These are phyloP conservation scores for Limenitis arthemis DNA, from an alignment of 2,888 invertebrate genomes.

Conservation along the genomic window DNA sequence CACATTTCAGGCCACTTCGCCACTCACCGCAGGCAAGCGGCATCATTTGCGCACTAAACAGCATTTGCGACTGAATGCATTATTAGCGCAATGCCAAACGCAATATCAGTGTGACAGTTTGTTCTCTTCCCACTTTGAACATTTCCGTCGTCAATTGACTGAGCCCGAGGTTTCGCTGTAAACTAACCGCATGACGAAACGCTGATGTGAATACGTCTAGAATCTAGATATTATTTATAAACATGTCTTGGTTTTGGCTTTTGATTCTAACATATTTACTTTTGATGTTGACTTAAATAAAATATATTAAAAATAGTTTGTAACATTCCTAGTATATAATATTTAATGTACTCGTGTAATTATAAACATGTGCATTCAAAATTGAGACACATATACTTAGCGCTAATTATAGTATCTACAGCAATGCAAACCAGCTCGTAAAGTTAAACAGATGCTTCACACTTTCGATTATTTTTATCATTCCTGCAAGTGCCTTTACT, in stretches of 20 bases:
- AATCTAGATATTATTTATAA: conserved; percentile 6
- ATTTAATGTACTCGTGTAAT: background rate
- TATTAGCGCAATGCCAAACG: conserved; percentile 20
- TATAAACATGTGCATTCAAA: background rate
- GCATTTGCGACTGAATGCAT: conserved; percentile 67
- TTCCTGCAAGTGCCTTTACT: conserved; percentile 12
- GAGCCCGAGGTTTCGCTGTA: conserved; percentile 54
- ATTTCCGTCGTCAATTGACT: conserved; percentile 52
- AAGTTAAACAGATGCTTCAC: conserved; percentile 31
- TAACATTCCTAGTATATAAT: too few relatives aligned
- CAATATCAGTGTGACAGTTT: conserved; percentile 31
- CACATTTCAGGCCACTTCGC: conserved; percentile 92
- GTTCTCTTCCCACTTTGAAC: conserved; percentile 48
- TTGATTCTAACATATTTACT: conserved; percentile 5
- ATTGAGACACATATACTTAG: conserved; percentile 8
- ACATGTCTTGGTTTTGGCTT: conserved; percentile 17
- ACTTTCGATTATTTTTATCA: conserved; percentile 34
- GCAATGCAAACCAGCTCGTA: conserved; percentile 18
- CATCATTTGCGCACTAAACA: conserved; percentile 45
- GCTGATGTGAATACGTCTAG: conserved; percentile 24
- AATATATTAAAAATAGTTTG: too few relatives aligned
- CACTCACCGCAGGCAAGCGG: conserved; percentile 88
- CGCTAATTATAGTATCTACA: conserved; percentile 19
- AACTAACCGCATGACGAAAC: conserved; percentile 81
- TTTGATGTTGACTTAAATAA: too few relatives aligned